Evolutionary conservation across 1,140 invertebrate species (phyloP).

Genomic region (Pogonus chalceus): DNA sequence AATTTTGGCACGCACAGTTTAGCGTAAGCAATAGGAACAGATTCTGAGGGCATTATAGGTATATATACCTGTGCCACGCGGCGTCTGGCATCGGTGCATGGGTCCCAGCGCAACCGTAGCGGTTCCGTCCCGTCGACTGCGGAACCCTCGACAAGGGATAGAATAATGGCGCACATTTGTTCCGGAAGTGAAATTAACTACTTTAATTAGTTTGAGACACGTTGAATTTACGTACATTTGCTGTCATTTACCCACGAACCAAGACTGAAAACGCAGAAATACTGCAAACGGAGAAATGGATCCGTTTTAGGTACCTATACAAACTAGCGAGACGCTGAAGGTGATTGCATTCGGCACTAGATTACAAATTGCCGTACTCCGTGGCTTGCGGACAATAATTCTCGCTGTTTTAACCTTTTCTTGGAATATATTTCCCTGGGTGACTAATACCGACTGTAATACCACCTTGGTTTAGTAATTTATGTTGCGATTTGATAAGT

Average conservation of each 20-base stretch:
- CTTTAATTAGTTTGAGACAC: slow-evolving; percentile 36
- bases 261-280: slow-evolving; percentile 21
- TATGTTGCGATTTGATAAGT: slow-evolving; percentile 17
- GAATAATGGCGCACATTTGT: slow-evolving; percentile 31
- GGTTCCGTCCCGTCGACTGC: background rate
- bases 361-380: background rate
- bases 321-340: background rate
- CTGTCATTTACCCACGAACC: slow-evolving; percentile 28
- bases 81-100: background rate
- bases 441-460: slow-evolving; percentile 4
- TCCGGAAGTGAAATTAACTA: slow-evolving; percentile 33
- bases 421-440: slow-evolving; percentile 14
- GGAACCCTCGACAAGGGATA: slow-evolving; percentile 17
- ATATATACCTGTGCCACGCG: too few species aligned
- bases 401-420: slow-evolving; percentile 17
- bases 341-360: background rate
- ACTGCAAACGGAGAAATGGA: too few species aligned
- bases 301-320: too few species aligned
- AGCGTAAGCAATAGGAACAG: too few species aligned
- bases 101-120: background rate
- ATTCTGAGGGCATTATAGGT: too few species aligned
- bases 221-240: slow-evolving; percentile 32
- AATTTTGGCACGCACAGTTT: too few species aligned
- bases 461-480: slow-evolving; percentile 14
- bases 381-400: slow-evolving; percentile 17